Conservation (phyloP, 2,797 vertebrate species). For the Onychomys torridus region DNA sequence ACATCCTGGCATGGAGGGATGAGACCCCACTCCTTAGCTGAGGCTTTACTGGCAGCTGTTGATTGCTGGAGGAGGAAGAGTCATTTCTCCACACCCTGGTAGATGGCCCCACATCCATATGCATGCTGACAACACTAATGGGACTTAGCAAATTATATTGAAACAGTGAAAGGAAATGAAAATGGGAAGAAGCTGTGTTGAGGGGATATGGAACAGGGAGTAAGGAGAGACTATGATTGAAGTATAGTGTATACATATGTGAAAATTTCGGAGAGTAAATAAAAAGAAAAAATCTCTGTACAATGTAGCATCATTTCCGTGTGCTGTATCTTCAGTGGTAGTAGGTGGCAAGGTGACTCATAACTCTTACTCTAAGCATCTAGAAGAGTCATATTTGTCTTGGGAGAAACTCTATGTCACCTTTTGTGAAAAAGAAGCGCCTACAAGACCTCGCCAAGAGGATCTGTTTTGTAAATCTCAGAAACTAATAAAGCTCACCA, state of each 20-base stretch:
- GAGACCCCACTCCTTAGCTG: not conserved
- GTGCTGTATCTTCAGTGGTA: not conserved
- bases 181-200: not conserved
- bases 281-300: not conserved
- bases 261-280: not conserved
- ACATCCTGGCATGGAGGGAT: not conserved
- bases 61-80: not conserved
- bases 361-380: slow-evolving; percentile 16
- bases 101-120: not conserved
- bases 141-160: not conserved
- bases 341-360: not conserved
- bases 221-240: not conserved
- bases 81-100: not conserved
- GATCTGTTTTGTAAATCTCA: slow-evolving; percentile 20
- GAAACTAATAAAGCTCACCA: slow-evolving; percentile 30
- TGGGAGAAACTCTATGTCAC: slow-evolving; percentile 37
- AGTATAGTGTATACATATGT: not conserved
- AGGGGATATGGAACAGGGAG: not conserved
- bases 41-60: not conserved
- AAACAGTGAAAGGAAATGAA: not conserved
- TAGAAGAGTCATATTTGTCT: slow-evolving; percentile 58
- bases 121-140: not conserved
- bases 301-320: not conserved
- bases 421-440: slow-evolving; percentile 20
- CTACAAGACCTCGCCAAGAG: slow-evolving; percentile 9